Conservation (phyloP, 1,140 invertebrate species). For the Drosophila gunungcola region DNA sequence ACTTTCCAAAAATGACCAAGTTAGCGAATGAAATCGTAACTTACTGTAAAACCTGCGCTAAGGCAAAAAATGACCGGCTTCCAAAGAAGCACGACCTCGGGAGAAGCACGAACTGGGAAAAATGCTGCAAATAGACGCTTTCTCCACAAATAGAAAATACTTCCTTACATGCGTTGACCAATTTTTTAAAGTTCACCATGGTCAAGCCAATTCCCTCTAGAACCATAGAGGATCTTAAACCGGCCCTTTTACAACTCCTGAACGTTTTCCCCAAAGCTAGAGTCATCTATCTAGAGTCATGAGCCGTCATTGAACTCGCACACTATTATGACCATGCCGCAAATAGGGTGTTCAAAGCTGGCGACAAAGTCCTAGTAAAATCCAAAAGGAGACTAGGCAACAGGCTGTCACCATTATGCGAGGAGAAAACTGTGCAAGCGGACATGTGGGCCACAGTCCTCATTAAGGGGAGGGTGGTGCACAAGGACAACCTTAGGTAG, state of each 20-base stretch:
- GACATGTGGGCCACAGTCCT: neutral
- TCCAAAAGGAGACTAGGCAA: no score
- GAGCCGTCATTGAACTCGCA: neutral
- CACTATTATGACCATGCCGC: no score
- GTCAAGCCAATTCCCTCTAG: neutral
- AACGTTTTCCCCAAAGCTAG: neutral
- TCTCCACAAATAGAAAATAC: neutral
- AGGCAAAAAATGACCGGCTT: slow-evolving; percentile 7
- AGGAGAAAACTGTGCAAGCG: no score
- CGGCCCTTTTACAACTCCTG: neutral
- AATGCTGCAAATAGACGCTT: slow-evolving; percentile 1
- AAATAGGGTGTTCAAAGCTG: neutral
- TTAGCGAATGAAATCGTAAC: slow-evolving; percentile 7
- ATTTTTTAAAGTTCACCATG: neutral
- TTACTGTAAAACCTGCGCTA: slow-evolving; percentile 34
- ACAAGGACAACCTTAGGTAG: no score
- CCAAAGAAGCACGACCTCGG: slow-evolving; percentile 8
- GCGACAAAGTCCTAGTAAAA: neutral
- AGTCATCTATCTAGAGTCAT: no score
- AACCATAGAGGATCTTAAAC: neutral
- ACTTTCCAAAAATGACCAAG: slow-evolving; percentile 19
- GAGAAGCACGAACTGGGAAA: slow-evolving; percentile 5
- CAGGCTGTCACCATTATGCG: no score
- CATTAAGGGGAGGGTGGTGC: no score
- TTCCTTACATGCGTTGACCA: slow-evolving; percentile 1